Evolutionary conservation across 2,113 vertebrate species (phyloP), one percentile per base, ranked within the genome.

Genomic region (Illadopsis cleaveri): DNA sequence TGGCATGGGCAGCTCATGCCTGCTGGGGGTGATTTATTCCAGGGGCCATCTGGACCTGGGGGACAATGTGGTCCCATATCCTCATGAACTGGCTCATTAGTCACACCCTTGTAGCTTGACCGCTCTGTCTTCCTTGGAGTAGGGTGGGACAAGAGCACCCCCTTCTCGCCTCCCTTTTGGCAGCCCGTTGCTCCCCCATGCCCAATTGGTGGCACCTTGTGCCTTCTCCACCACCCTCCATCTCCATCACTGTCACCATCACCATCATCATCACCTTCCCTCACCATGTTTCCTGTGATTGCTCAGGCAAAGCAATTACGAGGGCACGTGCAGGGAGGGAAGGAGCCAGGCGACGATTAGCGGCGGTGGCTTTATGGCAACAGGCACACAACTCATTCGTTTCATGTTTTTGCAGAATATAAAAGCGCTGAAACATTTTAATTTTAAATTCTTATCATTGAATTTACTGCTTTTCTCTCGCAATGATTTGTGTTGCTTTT

Each of bases 401-500:
- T 98, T 97, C 94, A 48, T 97, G 97, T 98, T 98, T 98, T 81
- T 56, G 95, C 48, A 42, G 97, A 94, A 97, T 96, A 98, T 96
- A 98, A 98, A 98, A 97, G 97, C 91, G 9, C 92, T 42, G 92
- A 97, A 98, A 98, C 98, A 98, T 98, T 98, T 98, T 98, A 97
- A 98, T 98, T 98, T 98, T 97, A 98, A 98, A 98, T 98, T 98
- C 98, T 98, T 98, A 98, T 98, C 97, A 96, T 95, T 97, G 98
- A 96, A 98, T 98, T 98, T 98, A 98, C 97, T 97, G 98, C 98
- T 98, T 98, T 98, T 97, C 98, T 97, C 98, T 97, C 40, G 21
- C 97, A 89, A 96, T 98, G 98, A 98, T 98, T 98, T 98, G 98
- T 98, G 98, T 98, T 97, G 98, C 98, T 98, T 98, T 98, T 98